Conservation (phyloP, 2,888 invertebrate species). For the Acanthosepion esculentum region DNA sequence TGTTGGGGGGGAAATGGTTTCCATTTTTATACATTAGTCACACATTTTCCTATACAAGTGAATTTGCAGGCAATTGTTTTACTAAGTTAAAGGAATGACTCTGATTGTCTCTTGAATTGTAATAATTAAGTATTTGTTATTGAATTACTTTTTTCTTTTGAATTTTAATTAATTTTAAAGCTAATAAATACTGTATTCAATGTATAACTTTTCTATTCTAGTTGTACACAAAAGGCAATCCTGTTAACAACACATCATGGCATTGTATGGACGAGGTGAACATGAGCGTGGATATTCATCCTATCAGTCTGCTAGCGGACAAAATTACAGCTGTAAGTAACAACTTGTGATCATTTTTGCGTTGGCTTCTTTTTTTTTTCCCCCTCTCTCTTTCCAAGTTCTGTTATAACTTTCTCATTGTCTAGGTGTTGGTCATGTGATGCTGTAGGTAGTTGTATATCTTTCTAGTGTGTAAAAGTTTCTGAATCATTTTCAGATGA, state of each 20-base stretch:
- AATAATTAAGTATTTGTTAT: neutral
- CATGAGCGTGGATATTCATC: constrained; percentile 61
- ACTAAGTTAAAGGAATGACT: no score
- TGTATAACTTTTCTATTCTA: neutral
- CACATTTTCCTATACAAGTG: no score
- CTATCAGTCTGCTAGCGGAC: constrained; percentile 54
- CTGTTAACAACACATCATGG: constrained; percentile 55
- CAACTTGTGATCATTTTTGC: no score
- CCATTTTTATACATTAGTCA: no score
- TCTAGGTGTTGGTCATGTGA: neutral
- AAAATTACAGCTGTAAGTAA: constrained; percentile 44
- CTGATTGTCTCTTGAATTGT: neutral
- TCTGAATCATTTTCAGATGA: no score
- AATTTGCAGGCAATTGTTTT: no score
- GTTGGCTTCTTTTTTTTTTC: no score
- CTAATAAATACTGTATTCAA: neutral
- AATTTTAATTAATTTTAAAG: neutral
- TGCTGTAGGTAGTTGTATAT: neutral
- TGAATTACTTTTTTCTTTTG: neutral
- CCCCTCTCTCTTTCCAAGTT: no score
- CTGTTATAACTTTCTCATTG: neutral
- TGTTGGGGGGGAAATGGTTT: no score
- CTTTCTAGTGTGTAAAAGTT: no score
- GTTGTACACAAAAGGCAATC: neutral
- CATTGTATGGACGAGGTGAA: constrained; percentile 65